These are phyloP conservation scores for Anaspis maculata DNA, from an alignment of 2,888 invertebrate genomes.

Conservation along the genomic window DNA sequence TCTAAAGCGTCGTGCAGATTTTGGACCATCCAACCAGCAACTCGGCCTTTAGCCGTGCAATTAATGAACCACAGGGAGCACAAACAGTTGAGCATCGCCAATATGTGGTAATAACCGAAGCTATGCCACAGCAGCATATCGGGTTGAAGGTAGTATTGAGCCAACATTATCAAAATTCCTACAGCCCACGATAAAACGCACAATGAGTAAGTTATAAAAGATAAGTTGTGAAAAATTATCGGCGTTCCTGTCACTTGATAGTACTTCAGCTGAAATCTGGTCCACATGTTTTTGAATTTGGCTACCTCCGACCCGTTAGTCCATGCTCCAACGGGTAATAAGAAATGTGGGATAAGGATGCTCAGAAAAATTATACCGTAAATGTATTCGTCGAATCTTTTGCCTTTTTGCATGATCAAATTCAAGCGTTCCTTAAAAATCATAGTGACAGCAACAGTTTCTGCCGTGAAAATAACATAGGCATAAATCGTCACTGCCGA, in stretches of 20 bases:
- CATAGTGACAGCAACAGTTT: conserved; percentile 45
- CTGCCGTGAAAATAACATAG: conserved; percentile 52
- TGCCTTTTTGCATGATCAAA: conserved; percentile 43
- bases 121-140: conserved; percentile 67
- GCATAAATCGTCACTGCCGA: conserved; percentile 62
- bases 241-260: conserved; percentile 54
- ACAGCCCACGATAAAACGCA: conserved; percentile 60
- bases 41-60: conserved; percentile 38
- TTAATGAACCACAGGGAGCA: conserved; percentile 57
- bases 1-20: conserved; percentile 57
- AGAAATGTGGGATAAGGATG: conserved; percentile 61
- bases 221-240: conserved; percentile 57
- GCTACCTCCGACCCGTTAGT: conserved; percentile 63
- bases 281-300: conserved; percentile 73
- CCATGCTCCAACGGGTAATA: conserved; percentile 62
- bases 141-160: conserved; percentile 62
- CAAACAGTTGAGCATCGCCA: conserved; percentile 66
- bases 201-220: conserved; percentile 54
- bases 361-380: conserved; percentile 68
- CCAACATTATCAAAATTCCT: conserved; percentile 57
- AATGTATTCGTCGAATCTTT: conserved; percentile 65
- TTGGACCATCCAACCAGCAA: conserved; percentile 54
- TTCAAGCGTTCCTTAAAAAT: conserved; percentile 38
- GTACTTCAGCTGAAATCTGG: conserved; percentile 56
- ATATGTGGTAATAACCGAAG: conserved; percentile 63